These are phyloP conservation scores for Oophaga sylvatica DNA, from an alignment of 2,797 vertebrate species.

Conservation along the genomic window DNA sequence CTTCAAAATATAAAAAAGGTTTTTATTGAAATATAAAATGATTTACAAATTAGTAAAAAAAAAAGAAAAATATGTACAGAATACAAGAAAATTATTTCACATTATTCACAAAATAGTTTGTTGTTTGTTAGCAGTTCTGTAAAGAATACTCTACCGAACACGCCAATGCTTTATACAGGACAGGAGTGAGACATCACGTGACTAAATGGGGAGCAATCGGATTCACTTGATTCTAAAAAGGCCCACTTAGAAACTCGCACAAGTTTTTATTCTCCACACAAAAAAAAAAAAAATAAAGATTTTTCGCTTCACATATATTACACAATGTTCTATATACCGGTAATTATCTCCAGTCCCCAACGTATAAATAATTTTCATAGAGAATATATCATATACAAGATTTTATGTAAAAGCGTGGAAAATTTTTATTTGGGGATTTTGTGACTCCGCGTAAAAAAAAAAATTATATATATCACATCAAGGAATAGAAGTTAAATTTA, in stretches of 20 bases:
- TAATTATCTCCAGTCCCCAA: not conserved
- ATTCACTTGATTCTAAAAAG: too few species aligned
- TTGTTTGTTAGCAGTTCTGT: not conserved
- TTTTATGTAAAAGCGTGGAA: not conserved
- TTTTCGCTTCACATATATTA: not conserved
- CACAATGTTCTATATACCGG: not conserved
- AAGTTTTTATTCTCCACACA: too few species aligned
- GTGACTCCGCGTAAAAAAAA: too few species aligned
- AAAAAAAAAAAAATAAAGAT: too few species aligned
- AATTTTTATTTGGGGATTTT: too few species aligned
- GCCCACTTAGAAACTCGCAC: too few species aligned
- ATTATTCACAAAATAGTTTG: slow-evolving; percentile 38
- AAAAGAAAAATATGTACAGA: not conserved
- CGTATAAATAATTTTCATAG: slow-evolving; percentile 4
- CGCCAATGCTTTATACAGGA: not conserved
- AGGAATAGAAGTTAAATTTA: not conserved
- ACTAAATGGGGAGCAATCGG: too few species aligned
- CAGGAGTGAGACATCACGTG: too few species aligned
- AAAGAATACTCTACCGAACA: slow-evolving; percentile 2
- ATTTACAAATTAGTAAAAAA: slow-evolving; percentile 58
- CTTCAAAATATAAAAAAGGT: slow-evolving; percentile 74
- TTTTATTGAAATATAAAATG: slow-evolving; percentile 65
- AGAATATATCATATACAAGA: not conserved
- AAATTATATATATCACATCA: too few species aligned
- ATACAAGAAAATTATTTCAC: slow-evolving; percentile 29